Evolutionary conservation across 1,140 invertebrate species (phyloP), one percentile per base, ranked within the genome.

Genomic region (Zaprionus lachaisei): DNA sequence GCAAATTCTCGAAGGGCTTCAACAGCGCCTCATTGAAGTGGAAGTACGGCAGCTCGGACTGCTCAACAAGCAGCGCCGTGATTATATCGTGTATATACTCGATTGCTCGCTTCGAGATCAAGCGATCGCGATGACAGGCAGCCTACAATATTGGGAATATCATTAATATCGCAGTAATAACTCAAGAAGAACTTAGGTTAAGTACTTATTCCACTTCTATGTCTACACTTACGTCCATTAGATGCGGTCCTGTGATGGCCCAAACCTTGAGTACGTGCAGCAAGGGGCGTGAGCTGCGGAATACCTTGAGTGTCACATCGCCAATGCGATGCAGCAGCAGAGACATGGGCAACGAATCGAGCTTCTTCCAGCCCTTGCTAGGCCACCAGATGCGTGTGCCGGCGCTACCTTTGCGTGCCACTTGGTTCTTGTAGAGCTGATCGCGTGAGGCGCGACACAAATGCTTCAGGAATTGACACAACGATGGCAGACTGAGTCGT

Each of bases 1-100:
- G 93, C 20, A 99, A 94, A 93, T 98, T 98, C 93, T 99, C 98
- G 93, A 98, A 99, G 0, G 98, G 97, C 89, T 99, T 99, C 76
- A 99, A 96, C 4, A 99, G 94, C 2, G 97, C 97, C 93, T 99
- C 98, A 91, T 99, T 99, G 89, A 98, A 98, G 91, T 99, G 98
- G 92, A 98, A 99, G 93, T 98, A 97, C 1, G 97, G 96, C 54
- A 98, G 93, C 92, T 99, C 98, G 1, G 96, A 94, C 91, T 98
- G 97, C 86, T 97, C 97, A 79, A 97, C 97, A n/a, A 99, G 93
- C 17, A 99, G 92, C 0, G 97, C 96, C 5, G 96, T 97, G 47
- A 98, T 97, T 20, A 97, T 96, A 89, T 98, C 98, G 91, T 99
- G 98, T 60, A 99, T 97, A 80, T 97, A 98, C 78, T 97, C 96